Base-by-base conservation (phyloP, 2,888 invertebrate species). In the Hofmannophila pseudospretella region DNA sequence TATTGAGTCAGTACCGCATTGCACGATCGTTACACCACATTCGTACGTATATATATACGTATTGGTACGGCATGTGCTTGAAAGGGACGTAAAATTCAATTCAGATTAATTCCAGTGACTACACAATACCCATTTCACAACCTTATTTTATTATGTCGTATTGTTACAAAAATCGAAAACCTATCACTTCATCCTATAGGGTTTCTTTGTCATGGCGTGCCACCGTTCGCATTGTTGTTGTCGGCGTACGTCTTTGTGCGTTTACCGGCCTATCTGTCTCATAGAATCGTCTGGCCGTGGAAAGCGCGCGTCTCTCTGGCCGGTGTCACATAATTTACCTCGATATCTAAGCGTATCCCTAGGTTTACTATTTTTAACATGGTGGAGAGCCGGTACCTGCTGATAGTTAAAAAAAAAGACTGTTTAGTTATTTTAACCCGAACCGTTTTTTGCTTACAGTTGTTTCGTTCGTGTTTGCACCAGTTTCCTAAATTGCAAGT, bases 1-100 rank as follows among this genome's bases (percentile, higher is more conserved):
- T 58, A 60, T 67, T 60, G 58, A 61, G 55, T 51, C 49, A 46
- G 52, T 50, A 52, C 56, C 50, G 58, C 60, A 60, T n/a, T n/a
- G n/a, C 16, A 16, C 61, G 61, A 58, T 51, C 59, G 54, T 53
- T 42, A 44, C 44, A 54, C 46, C 44, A 54, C 46, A 50, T 57
- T 65, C 63, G 63, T 65, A n/a, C n/a, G n/a, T n/a, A n/a, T n/a
- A n/a, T n/a, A n/a, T n/a, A n/a, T n/a, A n/a, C n/a, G n/a, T n/a
- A n/a, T n/a, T n/a, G n/a, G n/a, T n/a, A 55, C 58, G 48, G 44
- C 51, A 55, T 49, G 48, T 44, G 54, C 54, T 54, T 54, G 52
- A 64, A 65, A 61, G 49, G 57, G 56, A 52, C 42, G 33, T 48
- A 47, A 57, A 56, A 59, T 60, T 60, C 54, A 53, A 55, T 64